These are phyloP conservation scores for human DNA, from an alignment of 2,113 vertebrate species.

Conservation along the genomic window DNA sequence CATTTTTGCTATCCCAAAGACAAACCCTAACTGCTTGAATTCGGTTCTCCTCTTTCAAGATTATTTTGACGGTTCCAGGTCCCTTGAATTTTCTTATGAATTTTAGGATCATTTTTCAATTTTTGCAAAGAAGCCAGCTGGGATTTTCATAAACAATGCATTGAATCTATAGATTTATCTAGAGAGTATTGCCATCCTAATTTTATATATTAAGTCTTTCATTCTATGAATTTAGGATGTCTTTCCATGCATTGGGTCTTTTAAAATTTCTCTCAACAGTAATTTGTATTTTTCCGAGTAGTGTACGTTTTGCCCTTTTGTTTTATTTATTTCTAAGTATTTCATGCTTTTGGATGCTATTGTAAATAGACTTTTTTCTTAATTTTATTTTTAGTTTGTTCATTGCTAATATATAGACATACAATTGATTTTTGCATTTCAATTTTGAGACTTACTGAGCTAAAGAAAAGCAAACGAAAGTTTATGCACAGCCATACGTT, in stretches of 20 bases:
- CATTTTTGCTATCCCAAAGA: neutral
- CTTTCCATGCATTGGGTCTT: neutral
- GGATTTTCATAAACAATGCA: neutral
- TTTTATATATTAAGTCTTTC: neutral
- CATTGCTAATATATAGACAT: neutral
- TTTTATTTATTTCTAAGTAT: constrained; percentile 1
- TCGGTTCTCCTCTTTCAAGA: neutral
- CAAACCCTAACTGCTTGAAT: neutral
- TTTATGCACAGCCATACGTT: neutral
- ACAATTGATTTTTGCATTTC: neutral
- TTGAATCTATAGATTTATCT: neutral
- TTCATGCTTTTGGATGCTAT: constrained; percentile 25
- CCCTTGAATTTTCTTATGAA: constrained; percentile 5
- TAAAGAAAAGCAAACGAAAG: neutral
- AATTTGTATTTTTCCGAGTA: constrained; percentile 20
- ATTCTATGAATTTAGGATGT: neutral
- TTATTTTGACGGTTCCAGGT: neutral
- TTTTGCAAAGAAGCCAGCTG: neutral
- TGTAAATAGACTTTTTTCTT: neutral
- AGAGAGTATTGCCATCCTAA: neutral
- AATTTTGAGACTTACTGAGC: constrained; percentile 8
- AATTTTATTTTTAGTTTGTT: neutral
- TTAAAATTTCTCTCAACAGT: neutral
- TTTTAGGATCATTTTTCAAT: neutral
- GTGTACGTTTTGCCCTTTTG: neutral